These are phyloP conservation scores for Elmis aenea DNA, from an alignment of 2,888 invertebrate species.

Conservation along the genomic window DNA sequence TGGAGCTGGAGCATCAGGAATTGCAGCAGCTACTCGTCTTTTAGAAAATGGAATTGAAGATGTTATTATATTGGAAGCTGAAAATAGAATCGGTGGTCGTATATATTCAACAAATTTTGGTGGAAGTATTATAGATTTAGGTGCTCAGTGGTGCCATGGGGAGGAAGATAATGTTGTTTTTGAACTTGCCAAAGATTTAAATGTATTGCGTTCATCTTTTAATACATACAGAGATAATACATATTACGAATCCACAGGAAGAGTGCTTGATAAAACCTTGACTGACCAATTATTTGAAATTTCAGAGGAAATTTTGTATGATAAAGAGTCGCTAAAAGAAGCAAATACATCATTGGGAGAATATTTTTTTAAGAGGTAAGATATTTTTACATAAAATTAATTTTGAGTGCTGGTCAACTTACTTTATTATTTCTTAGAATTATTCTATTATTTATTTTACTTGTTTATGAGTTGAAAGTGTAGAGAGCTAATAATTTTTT, in stretches of 20 bases:
- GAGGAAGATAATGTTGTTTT: constrained; percentile 41
- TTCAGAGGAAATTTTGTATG: constrained; percentile 28
- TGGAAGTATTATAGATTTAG: constrained; percentile 31
- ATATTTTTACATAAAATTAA: no score
- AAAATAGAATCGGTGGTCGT: constrained; percentile 42
- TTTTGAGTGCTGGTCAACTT: no score
- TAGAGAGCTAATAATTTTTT: no score
- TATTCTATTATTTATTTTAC: no score
- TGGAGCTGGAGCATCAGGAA: constrained; percentile 56
- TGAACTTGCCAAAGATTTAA: constrained; percentile 35
- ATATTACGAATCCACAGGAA: constrained; percentile 36
- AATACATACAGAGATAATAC: constrained; percentile 34
- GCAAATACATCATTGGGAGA: constrained; percentile 34
- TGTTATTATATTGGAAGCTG: constrained; percentile 47
- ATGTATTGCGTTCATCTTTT: constrained; percentile 43
- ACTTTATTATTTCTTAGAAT: no score
- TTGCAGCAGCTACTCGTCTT: constrained; percentile 51
- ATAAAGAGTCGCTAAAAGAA: constrained; percentile 26
- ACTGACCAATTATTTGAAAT: constrained; percentile 31
- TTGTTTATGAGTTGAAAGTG: no score
- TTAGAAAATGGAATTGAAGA: constrained; percentile 47
- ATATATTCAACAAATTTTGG: constrained; percentile 26
- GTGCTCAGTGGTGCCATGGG: constrained; percentile 46
- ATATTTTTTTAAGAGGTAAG: constrained; percentile 37
- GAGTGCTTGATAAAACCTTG: constrained; percentile 30